phyloP scores from a whole-genome alignment of 2,797 vertebrate species.

The Coregonus ussuriensis region DNA sequence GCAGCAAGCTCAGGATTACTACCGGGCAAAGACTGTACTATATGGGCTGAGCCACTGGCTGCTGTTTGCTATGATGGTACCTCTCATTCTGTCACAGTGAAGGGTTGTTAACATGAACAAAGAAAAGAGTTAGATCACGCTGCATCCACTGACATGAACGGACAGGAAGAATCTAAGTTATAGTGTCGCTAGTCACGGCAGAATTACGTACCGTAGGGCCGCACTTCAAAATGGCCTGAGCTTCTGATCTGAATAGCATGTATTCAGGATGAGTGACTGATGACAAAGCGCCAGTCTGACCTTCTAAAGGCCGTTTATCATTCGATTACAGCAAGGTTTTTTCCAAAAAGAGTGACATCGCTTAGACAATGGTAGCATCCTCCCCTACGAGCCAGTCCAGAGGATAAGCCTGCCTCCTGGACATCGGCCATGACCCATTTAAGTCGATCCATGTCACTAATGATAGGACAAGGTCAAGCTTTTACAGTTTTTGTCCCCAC shows the following conservation, averaged over 20 bases:
- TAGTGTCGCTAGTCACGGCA: not conserved
- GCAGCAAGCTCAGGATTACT: not conserved
- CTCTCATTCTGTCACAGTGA: not conserved
- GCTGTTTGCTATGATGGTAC: not conserved
- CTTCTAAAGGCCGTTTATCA: slow-evolving; percentile 7
- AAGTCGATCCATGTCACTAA: not conserved
- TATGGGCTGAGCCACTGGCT: not conserved
- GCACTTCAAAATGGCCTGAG: not conserved
- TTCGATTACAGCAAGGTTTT: slow-evolving; percentile 7
- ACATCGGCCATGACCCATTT: slow-evolving; percentile 1
- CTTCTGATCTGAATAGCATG: slow-evolving; percentile 2
- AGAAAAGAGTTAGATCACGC: not conserved
- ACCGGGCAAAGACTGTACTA: not conserved
- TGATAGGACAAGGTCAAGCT: not conserved
- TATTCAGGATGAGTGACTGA: not conserved
- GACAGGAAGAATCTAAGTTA: not conserved
- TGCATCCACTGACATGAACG: not conserved
- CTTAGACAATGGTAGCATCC: not conserved
- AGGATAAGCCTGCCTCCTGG: slow-evolving; percentile 20
- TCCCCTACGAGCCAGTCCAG: not conserved
- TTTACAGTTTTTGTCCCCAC: slow-evolving; percentile 6
- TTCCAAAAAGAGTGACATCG: slow-evolving; percentile 2
- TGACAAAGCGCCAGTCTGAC: slow-evolving; percentile 9
- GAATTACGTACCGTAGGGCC: not conserved
- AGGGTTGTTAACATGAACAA: not conserved